Evolutionary conservation across 2,797 vertebrate species (phyloP).

Genomic region (Psittacula derbiana): DNA sequence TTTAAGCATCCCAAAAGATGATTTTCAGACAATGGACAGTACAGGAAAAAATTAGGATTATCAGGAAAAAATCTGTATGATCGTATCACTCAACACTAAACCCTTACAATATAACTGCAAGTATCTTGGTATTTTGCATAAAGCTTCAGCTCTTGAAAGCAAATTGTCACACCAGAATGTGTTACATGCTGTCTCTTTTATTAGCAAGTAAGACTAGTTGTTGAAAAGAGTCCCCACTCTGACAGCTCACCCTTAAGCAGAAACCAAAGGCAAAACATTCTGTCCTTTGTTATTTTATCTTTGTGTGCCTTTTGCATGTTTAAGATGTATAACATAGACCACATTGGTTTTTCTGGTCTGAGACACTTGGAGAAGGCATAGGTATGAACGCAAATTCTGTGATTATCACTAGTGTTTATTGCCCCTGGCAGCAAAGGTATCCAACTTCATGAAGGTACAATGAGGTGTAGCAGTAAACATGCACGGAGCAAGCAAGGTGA

Average conservation of each 20-base stretch:
- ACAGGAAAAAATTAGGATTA: neutral
- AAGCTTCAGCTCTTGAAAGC: neutral
- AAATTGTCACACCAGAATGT: neutral
- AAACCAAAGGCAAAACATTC: neutral
- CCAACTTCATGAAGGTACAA: neutral
- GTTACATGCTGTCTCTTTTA: neutral
- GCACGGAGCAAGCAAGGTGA: neutral
- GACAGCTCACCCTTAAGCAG: neutral
- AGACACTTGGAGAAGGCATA: neutral
- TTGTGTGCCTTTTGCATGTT: neutral
- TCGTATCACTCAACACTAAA: neutral
- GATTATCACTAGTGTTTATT: neutral
- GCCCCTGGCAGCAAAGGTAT: neutral
- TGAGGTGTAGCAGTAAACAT: neutral
- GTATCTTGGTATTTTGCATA: neutral
- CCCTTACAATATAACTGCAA: neutral
- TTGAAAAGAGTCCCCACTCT: neutral
- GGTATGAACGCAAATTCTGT: neutral
- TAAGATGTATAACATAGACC: neutral
- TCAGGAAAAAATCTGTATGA: neutral
- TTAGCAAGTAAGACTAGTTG: neutral
- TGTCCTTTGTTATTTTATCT: neutral
- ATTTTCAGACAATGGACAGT: conserved; percentile 11
- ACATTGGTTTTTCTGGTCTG: neutral
- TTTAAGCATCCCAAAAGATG: conserved; percentile 39